phyloP scores from a whole-genome alignment of 2,797 vertebrate species.

The Craterocephalus amniculus region DNA sequence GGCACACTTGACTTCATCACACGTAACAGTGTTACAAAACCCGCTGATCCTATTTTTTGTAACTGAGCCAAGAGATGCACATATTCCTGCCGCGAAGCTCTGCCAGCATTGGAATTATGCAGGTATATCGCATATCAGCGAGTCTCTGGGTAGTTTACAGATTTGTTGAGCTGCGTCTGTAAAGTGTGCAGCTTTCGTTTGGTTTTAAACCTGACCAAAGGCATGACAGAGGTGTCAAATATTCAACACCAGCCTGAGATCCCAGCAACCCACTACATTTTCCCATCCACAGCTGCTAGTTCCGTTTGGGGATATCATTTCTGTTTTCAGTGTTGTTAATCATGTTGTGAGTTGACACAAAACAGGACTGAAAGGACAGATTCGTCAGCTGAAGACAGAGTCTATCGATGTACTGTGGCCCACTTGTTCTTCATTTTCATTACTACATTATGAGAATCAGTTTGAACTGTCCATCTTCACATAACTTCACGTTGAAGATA shows the following conservation, averaged over 20 bases:
- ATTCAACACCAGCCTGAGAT: conserved; percentile 3
- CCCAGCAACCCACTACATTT: conserved; percentile 27
- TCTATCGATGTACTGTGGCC: not conserved
- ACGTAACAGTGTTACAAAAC: not conserved
- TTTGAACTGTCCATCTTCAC: too few species aligned
- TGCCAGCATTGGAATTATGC: conserved; percentile 1
- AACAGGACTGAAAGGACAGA: not conserved
- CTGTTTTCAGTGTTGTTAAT: conserved; percentile 31
- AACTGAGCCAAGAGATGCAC: conserved; percentile 14
- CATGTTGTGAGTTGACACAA: not conserved
- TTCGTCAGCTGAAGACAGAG: conserved; percentile 9
- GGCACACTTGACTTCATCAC: not conserved
- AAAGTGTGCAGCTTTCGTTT: conserved; percentile 2
- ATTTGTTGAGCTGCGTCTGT: not conserved
- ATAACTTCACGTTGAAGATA: not conserved
- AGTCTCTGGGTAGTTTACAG: not conserved
- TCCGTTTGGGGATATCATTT: conserved; percentile 18
- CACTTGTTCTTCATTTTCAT: too few species aligned
- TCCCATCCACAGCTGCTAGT: conserved; percentile 23
- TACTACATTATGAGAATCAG: too few species aligned
- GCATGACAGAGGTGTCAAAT: not conserved
- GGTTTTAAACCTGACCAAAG: not conserved
- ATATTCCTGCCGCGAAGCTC: conserved; percentile 15
- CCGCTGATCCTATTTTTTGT: conserved; percentile 12
- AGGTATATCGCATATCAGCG: not conserved